Conservation (phyloP, 2,113 vertebrate species). For the Actenoides hombroni region DNA sequence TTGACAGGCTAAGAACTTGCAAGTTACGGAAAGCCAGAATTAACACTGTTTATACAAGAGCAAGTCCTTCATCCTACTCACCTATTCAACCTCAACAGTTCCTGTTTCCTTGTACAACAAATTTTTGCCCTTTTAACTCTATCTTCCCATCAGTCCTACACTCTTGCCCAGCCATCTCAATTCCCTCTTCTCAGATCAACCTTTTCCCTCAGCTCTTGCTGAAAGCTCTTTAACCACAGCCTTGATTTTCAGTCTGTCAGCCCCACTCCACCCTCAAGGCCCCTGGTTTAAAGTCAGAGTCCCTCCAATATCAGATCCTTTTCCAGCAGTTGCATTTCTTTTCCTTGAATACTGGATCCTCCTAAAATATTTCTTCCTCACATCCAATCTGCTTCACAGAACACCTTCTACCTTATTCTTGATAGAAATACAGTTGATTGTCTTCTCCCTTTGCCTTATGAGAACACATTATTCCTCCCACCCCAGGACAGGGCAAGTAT, state of each 20-base stretch:
- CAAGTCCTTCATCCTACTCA: neutral
- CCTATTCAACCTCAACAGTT: neutral
- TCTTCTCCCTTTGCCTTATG: neutral
- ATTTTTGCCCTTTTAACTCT: neutral
- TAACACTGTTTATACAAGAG: neutral
- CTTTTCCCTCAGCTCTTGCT: neutral
- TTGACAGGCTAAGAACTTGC: neutral
- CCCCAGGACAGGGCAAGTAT: neutral
- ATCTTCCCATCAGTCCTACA: neutral
- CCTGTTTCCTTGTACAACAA: neutral
- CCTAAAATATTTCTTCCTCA: neutral
- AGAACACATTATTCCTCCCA: neutral
- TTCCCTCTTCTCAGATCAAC: neutral
- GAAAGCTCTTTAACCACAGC: neutral
- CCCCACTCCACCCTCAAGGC: neutral
- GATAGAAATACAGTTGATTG: neutral
- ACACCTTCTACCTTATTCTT: neutral
- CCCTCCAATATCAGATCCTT: neutral
- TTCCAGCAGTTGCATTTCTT: neutral
- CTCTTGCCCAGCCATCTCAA: neutral
- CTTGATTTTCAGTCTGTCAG: neutral
- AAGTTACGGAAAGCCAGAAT: slow-evolving; percentile 18
- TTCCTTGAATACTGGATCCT: neutral
- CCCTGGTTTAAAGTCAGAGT: neutral
- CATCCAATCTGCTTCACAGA: neutral